A percentile compares a stretch with the other conserved stretches of the same genome.
These are phyloP conservation scores for Pelobates cultripes DNA, from an alignment of 2,797 vertebrate genomes.

Conservation along the genomic window DNA sequence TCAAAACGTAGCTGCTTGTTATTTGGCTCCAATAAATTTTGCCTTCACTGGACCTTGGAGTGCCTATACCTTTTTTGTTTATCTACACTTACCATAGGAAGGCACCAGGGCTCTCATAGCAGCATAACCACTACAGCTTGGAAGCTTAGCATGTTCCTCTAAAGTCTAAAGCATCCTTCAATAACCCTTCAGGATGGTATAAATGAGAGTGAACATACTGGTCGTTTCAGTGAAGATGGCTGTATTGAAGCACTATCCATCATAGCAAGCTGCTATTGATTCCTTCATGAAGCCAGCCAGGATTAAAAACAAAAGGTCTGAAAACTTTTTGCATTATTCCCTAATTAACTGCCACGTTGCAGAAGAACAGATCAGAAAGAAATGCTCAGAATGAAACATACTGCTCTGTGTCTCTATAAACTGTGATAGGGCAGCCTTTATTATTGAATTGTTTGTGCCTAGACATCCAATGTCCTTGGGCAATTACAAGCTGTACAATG, in stretches of 20 bases:
- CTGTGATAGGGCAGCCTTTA: slow-evolving; percentile 12
- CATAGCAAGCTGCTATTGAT: slow-evolving; percentile 36
- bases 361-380: slow-evolving; percentile 26
- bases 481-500: slow-evolving; percentile 32
- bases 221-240: slow-evolving; percentile 12
- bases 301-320: slow-evolving; percentile 24
- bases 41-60: no score
- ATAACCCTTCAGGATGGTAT: background rate
- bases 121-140: no score
- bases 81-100: no score
- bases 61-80: no score
- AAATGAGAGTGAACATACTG: background rate
- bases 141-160: no score
- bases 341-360: slow-evolving; percentile 37
- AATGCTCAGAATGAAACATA: slow-evolving; percentile 22
- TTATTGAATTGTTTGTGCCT: slow-evolving; percentile 29
- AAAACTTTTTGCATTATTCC: slow-evolving; percentile 25
- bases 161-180: no score
- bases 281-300: slow-evolving; percentile 1
- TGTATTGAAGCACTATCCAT: slow-evolving; percentile 31
- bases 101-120: no score
- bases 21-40: no score
- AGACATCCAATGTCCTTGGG: slow-evolving; percentile 25
- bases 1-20: no score
- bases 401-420: slow-evolving; percentile 3